A percentile compares a stretch with the other conserved stretches of the same genome.
Conservation (phyloP, 2,113 vertebrate species). For the Chloropsis cyanopogon region DNA sequence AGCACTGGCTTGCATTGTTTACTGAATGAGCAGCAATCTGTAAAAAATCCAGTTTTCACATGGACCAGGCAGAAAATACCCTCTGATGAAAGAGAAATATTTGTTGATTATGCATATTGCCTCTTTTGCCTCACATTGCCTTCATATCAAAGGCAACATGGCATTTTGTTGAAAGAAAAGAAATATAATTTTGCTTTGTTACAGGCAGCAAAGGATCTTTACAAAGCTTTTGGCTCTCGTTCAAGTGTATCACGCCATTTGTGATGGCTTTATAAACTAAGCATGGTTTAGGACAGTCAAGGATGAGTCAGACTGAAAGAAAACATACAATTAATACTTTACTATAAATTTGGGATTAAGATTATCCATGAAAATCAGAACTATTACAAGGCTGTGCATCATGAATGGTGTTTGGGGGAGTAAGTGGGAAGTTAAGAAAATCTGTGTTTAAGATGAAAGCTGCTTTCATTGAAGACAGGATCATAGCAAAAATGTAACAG, state of each 20-base stretch:
- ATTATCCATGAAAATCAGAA: conserved; percentile 1
- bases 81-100: not conserved
- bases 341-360: not conserved
- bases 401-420: not conserved
- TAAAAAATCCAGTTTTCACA: not conserved
- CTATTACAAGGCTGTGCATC: not conserved
- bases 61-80: not conserved
- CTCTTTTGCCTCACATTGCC: not conserved
- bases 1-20: not conserved
- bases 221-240: not conserved
- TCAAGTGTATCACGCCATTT: not conserved
- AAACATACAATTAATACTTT: conserved; percentile 17
- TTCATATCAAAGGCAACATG: not conserved
- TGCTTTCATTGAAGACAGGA: not conserved
- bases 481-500: conserved; percentile 29
- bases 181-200: not conserved
- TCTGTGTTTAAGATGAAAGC: not conserved
- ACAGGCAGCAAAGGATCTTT: not conserved
- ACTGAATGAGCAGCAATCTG: not conserved
- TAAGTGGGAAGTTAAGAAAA: not conserved
- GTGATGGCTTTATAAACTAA: conserved; percentile 25
- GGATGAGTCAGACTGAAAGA: conserved; percentile 21
- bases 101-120: not conserved
- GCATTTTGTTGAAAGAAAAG: not conserved
- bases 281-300: not conserved